phyloP scores from a whole-genome alignment of 2,797 vertebrate species.

The Odontamblyopus lacepedii region DNA sequence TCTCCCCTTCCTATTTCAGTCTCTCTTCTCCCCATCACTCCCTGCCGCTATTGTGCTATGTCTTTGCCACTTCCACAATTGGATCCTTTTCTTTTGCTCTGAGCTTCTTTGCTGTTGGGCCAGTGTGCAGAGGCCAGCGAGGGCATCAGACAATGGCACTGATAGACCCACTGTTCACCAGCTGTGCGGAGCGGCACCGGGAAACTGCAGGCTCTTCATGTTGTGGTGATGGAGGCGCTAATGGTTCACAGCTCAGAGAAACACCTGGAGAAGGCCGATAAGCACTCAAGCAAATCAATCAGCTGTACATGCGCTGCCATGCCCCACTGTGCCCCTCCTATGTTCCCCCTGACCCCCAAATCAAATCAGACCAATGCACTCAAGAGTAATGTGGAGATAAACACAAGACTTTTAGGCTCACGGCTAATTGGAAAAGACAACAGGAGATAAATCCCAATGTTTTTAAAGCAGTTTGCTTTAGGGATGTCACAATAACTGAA shows the following conservation, averaged over 20 bases:
- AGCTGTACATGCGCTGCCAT: not conserved
- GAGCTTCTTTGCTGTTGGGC: constrained; percentile 46
- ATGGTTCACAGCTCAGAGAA: constrained; percentile 32
- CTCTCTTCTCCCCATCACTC: constrained; percentile 41
- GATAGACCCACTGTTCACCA: constrained; percentile 45
- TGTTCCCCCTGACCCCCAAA: not conserved
- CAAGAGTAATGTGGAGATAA: not conserved
- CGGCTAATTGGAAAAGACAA: not conserved
- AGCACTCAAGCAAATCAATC: constrained; percentile 34
- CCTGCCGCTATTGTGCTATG: constrained; percentile 63
- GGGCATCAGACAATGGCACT: constrained; percentile 64
- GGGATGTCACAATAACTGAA: too few species aligned
- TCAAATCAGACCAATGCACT: constrained; percentile 1
- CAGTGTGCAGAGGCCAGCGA: constrained; percentile 46
- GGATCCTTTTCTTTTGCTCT: constrained; percentile 50
- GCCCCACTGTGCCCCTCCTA: constrained; percentile 16
- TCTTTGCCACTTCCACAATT: constrained; percentile 56
- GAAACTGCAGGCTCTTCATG: constrained; percentile 34
- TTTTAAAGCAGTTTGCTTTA: not conserved
- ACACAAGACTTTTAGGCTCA: not conserved
- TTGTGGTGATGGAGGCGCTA: constrained; percentile 2
- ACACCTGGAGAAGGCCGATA: constrained; percentile 56
- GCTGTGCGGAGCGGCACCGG: constrained; percentile 61
- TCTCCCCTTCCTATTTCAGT: constrained; percentile 41
- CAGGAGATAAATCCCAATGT: not conserved